Base-by-base conservation (phyloP, 2,797 vertebrate genomes). In the Mormyrus proboscirostris region DNA sequence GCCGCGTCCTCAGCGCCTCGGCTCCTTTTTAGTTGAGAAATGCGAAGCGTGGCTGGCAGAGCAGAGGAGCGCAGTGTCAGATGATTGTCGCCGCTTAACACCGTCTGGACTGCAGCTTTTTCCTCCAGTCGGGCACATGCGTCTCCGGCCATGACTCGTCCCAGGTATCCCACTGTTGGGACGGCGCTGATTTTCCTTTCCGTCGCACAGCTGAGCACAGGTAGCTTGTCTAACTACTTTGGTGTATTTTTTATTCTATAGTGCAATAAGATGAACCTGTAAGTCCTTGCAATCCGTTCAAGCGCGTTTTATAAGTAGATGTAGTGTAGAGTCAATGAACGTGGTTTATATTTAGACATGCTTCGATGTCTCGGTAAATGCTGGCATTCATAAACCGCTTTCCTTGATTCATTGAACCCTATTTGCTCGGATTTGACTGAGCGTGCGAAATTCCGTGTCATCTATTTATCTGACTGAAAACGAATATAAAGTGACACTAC, bases 151-250 rank as follows among this genome's bases (percentile, higher is more conserved):
- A 96, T 96, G 96, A 94, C 90, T 94, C 88, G 92, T 93, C 92
- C 93, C 93, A 69, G 93, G 93, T 93, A 91, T 92, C 92, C n/a
- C 89, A 92, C 93, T 91, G 69, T 95, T 90, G 94, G 92, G 14
- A 93, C 94, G 91, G 94, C 94, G 92, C 73, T 96, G 93, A 92
- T 97, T 91, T 87, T 96, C 87, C 92, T 97, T 89, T 94, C 90
- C 3, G 92, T 95, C 90, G 93, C 92, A 38, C 95, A 95, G 87
- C 92, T 96, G 91, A 93, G 92, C 87, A 90, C 95, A 95, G 96
- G 96, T 97, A 96, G 19, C 59, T n/a, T 25, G 82, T 25, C 10
- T 25, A 50, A 22, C 7, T 83, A n/a, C 47, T 49, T 22, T 25
- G 19, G 12, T 29, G 25, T n/a, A 14, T n/a, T 6, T 19, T 41